Conservation (phyloP, 2,113 vertebrate species). For the Pollimyrus isidori region DNA sequence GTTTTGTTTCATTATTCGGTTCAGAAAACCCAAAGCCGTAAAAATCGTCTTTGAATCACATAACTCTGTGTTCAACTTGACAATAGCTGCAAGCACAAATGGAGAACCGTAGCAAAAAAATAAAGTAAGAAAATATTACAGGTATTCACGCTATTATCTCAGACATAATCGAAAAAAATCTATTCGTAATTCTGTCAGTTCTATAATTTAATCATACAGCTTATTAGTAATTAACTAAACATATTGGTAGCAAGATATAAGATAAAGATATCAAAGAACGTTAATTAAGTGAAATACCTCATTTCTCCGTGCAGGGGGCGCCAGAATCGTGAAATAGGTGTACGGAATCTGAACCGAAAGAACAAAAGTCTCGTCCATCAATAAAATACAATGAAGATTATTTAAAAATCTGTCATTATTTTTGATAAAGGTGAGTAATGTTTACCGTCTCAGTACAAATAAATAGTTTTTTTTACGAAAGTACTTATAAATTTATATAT, state of each 20-base stretch:
- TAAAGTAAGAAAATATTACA: neutral
- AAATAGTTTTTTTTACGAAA: neutral
- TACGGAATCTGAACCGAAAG: neutral
- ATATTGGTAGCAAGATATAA: neutral
- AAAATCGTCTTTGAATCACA: neutral
- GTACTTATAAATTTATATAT: neutral
- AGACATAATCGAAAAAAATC: neutral
- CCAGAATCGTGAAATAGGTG: neutral
- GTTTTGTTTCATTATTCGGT: neutral
- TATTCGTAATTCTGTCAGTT: neutral
- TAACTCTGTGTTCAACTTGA: neutral
- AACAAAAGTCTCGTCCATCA: neutral
- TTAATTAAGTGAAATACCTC: conserved; percentile 1
- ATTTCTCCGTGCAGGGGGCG: conserved; percentile 6
- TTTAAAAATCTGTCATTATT: neutral
- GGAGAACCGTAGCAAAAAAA: neutral
- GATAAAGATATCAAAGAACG: neutral
- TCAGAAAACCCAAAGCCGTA: neutral
- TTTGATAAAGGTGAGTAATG: neutral
- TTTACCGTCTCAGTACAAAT: neutral
- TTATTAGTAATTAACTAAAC: neutral
- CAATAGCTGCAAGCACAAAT: neutral
- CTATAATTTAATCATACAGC: neutral
- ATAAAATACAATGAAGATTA: neutral
- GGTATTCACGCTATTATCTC: neutral